A percentile compares a stretch with the other conserved stretches of the same genome.
Evolutionary conservation across 1,140 invertebrate genomes (phyloP).

Genomic region (Akabosia matsudoensis): DNA sequence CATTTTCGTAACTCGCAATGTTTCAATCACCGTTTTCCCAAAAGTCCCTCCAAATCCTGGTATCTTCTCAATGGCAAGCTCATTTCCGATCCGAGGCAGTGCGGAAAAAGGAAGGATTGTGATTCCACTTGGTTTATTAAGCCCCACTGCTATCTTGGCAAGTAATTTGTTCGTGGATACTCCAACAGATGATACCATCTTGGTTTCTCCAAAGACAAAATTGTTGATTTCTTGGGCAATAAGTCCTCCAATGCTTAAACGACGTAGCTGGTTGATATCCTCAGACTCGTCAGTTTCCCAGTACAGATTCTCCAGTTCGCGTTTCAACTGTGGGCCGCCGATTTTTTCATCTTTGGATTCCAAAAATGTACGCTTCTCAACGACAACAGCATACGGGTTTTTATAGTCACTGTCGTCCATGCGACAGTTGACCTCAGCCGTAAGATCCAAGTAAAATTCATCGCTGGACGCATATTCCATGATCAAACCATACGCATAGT

Average conservation of each 20-base stretch:
- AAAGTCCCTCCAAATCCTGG: background rate
- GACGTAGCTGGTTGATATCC: background rate
- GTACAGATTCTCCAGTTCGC: background rate
- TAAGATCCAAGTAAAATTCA: slow-evolving; percentile 19
- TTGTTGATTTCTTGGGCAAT: slow-evolving; percentile 5
- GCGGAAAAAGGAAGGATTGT: background rate
- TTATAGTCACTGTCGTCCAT: background rate
- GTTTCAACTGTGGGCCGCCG: background rate
- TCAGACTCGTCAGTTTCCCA: background rate
- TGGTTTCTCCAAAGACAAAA: background rate
- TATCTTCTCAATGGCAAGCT: background rate
- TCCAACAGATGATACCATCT: background rate
- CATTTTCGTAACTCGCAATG: background rate
- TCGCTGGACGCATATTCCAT: background rate
- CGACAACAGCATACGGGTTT: background rate
- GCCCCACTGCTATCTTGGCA: background rate
- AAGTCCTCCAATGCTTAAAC: background rate
- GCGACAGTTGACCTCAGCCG: background rate
- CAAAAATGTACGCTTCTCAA: slow-evolving; percentile 1
- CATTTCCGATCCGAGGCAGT: background rate
- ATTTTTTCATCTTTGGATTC: background rate
- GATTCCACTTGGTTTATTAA: slow-evolving; percentile 7
- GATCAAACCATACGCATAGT: background rate
- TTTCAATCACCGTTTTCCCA: background rate
- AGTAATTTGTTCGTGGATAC: background rate